Evolutionary conservation across 2,888 invertebrate genomes (phyloP).

Genomic region (Nineta flava): DNA sequence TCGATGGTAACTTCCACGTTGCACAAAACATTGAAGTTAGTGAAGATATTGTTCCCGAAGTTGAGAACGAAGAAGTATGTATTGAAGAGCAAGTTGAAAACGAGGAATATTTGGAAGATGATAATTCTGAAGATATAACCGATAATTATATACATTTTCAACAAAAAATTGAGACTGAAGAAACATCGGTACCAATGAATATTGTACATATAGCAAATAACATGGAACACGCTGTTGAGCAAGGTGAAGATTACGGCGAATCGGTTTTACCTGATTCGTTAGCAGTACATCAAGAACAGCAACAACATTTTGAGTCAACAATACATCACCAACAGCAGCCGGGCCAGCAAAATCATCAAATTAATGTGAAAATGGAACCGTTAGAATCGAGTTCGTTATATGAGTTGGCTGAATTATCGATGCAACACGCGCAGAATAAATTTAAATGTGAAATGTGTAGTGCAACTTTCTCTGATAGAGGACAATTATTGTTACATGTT

Average conservation of each 20-base stretch:
- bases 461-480: slow-evolving; percentile 54
- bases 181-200: not conserved
- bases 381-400: slow-evolving; percentile 31
- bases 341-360: slow-evolving; percentile 12
- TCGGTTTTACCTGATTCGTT: slow-evolving; percentile 11
- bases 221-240: not conserved
- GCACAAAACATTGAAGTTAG: slow-evolving; percentile 6
- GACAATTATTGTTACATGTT: slow-evolving; percentile 59
- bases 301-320: not conserved
- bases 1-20: slow-evolving; percentile 3
- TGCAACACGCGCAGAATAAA: slow-evolving; percentile 29
- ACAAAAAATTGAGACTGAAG: not conserved
- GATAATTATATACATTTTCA: not conserved
- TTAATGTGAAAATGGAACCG: slow-evolving; percentile 23
- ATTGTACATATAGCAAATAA: not conserved
- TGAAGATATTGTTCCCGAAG: slow-evolving; percentile 5
- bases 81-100: slow-evolving; percentile 2
- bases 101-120: not conserved
- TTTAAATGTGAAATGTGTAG: slow-evolving; percentile 75
- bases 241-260: not conserved
- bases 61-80: slow-evolving; percentile 6
- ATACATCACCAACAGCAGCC: slow-evolving; percentile 8
- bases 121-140: not conserved
- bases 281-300: slow-evolving; percentile 4
- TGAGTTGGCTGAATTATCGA: slow-evolving; percentile 32